A percentile compares a stretch with the other conserved stretches of the same genome.
phyloP scores from a whole-genome alignment of 2,888 invertebrate genomes.

The Cheilosia impressa region DNA sequence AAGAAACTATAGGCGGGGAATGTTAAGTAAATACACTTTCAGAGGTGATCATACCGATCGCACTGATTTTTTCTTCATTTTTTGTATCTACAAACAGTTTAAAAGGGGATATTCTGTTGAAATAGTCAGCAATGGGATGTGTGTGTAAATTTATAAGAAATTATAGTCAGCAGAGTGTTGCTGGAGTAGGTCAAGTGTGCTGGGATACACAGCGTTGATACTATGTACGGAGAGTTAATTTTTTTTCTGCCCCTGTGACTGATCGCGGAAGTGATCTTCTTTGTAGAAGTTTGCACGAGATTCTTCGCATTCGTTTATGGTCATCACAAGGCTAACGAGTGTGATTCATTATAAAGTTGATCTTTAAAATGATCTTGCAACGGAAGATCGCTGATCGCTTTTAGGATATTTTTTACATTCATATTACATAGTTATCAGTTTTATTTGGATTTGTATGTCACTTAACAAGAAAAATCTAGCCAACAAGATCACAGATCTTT shows the following conservation, averaged over 20 bases:
- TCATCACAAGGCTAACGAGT: too few relatives aligned
- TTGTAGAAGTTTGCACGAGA: too few relatives aligned
- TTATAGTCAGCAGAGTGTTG: slow-evolving; percentile 31
- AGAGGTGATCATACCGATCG: slow-evolving; percentile 41
- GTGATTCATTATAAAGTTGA: too few relatives aligned
- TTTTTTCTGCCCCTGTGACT: background rate
- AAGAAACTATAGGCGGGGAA: slow-evolving; percentile 38
- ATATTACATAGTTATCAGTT: too few relatives aligned
- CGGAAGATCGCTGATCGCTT: background rate
- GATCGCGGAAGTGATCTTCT: too few relatives aligned
- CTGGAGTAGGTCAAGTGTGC: slow-evolving; percentile 20
- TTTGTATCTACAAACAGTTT: slow-evolving; percentile 27
- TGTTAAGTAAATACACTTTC: slow-evolving; percentile 35
- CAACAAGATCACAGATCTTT: too few relatives aligned
- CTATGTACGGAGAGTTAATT: background rate
- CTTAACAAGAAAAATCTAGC: too few relatives aligned
- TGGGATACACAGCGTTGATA: background rate
- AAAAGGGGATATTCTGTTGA: slow-evolving; percentile 59
- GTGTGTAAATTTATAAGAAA: slow-evolving; percentile 30
- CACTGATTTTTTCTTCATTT: slow-evolving; percentile 8
- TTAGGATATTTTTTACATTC: background rate
- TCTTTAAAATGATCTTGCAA: too few relatives aligned
- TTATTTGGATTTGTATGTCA: too few relatives aligned
- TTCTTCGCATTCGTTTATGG: too few relatives aligned
- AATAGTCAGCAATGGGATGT: slow-evolving; percentile 6